Evolutionary conservation across 2,113 vertebrate species (phyloP), one percentile per base, ranked within the genome.

Genomic region (Protomyctophum bolini): DNA sequence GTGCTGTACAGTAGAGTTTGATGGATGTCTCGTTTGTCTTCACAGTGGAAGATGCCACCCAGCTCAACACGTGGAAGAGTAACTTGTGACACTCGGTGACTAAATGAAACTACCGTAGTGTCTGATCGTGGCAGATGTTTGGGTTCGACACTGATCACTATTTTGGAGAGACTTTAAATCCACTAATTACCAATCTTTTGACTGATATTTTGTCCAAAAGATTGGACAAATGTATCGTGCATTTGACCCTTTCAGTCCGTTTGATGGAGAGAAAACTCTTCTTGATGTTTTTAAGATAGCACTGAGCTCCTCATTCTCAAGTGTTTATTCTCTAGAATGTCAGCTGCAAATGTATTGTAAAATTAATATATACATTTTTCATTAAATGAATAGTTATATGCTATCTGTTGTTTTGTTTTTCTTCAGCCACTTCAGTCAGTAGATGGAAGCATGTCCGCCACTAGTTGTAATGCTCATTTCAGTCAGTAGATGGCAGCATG

Each of bases 61-160:
- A 75, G n/a, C 70, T 10, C 72, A 21, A 2, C 56, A 72, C 57
- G 21, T 92, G 91, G 90, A 92, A 65, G 77, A 89, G 88, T 54
- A 84, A 84, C 55, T 79, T 92, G 54, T 92, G 80, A 92, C 41
- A 8, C 33, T 21, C 52, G 0, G 52, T 12, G 11, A 12, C n/a
- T 6, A 6, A 12, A 12, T 54, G 52, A 12, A 12, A 54, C 52
- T 41, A n/a, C n/a, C n/a, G n/a, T n/a, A 54, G 52, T 12, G 52
- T 54, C 6, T 12, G n/a, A 12, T 0, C n/a, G 6, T 54, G 52
- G 52, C n/a, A 6, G 8, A 54, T 12, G 4, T 54, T 54, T 12
- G n/a, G 6, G 10, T 54, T 12, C 3, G 33, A 41, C 33, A 41
- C 33, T 6, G 33, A 41, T 41, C 33, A 41, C 33, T 41, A 41